These are phyloP conservation scores for Myodes glareolus DNA, from an alignment of 2,113 vertebrate genomes.

Conservation along the genomic window DNA sequence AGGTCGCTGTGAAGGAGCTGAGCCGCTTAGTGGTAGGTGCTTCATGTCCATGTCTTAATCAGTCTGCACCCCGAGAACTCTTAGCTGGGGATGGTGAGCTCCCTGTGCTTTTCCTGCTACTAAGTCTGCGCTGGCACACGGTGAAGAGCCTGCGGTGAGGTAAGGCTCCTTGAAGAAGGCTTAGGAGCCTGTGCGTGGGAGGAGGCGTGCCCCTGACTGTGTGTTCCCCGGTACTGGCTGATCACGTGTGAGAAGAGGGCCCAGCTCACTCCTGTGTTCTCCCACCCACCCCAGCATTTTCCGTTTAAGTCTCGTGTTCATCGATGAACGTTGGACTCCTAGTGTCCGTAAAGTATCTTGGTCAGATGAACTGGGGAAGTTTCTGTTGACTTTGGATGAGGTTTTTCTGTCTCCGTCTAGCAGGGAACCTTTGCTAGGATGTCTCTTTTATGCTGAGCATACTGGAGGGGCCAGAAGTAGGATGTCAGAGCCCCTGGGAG, in stretches of 20 bases:
- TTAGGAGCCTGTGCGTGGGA: neutral
- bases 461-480: neutral
- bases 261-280: neutral
- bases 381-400: conserved; percentile 1
- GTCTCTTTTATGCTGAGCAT: neutral
- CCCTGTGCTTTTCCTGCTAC: neutral
- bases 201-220: neutral
- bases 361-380: neutral
- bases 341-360: neutral
- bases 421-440: neutral
- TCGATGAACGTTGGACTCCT: neutral
- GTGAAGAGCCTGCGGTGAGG: neutral
- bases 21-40: neutral
- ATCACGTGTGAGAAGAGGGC: neutral
- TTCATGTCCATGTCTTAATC: neutral
- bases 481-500: neutral
- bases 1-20: neutral
- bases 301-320: conserved; percentile 14
- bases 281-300: neutral
- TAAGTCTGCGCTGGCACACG: neutral
- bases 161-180: neutral
- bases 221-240: neutral
- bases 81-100: neutral
- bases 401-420: neutral
- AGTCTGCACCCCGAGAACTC: neutral